Evolutionary conservation across 2,113 vertebrate species (phyloP).

Genomic region (Otis tarda): DNA sequence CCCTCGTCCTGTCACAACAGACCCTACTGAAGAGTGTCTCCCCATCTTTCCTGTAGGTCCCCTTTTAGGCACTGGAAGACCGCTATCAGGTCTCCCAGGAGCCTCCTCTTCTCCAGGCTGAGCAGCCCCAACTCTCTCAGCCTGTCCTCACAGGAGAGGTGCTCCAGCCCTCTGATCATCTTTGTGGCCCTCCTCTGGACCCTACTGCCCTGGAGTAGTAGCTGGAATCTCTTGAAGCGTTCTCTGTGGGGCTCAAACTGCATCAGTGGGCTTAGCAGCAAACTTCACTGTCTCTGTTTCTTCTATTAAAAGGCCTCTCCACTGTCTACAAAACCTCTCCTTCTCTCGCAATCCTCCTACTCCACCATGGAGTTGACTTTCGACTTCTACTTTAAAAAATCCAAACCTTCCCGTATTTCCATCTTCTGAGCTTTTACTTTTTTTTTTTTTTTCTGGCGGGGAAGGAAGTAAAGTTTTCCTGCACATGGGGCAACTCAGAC

Average conservation of each 20-base stretch:
- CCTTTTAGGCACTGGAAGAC: too few species aligned
- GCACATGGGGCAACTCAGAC: neutral
- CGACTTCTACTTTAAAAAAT: neutral
- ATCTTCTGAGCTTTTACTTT: neutral
- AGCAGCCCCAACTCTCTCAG: too few species aligned
- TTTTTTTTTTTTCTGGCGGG: too few species aligned
- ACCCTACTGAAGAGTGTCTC: too few species aligned
- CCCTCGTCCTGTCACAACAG: too few species aligned
- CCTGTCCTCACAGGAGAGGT: too few species aligned
- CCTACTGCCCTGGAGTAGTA: neutral
- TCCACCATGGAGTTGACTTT: neutral
- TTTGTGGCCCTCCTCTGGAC: too few species aligned
- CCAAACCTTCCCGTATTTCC: neutral
- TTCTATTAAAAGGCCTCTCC: neutral
- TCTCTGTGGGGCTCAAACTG: neutral
- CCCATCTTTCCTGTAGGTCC: too few species aligned
- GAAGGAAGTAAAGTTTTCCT: neutral
- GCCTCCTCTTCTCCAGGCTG: too few species aligned
- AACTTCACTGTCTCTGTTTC: neutral
- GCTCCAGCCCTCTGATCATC: too few species aligned
- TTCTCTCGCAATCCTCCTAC: neutral
- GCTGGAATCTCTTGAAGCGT: neutral
- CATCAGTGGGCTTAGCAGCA: neutral
- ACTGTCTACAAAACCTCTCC: rapidly evolving
- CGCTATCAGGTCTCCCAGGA: too few species aligned